Evolutionary conservation across 2,113 vertebrate genomes (phyloP), one percentile per base, ranked within the genome.

Genomic region (Loxodonta africana): DNA sequence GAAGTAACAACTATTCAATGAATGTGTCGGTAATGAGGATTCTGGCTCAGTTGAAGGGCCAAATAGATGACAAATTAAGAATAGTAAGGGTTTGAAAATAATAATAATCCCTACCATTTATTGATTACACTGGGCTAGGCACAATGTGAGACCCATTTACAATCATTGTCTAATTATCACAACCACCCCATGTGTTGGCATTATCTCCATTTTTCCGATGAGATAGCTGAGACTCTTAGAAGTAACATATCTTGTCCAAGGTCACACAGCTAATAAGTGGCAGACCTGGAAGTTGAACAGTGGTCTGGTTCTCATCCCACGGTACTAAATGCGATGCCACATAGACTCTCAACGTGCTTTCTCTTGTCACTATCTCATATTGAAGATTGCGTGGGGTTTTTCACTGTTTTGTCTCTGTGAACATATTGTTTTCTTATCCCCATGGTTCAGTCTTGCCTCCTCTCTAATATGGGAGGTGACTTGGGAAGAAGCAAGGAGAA

Each of bases 101-200:
- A 67, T 23, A 28, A 8, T 30, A 60, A 12, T 23, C 28, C 48
- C 73, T 77, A 8, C 5, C 5, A 0, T 67, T 53, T 76, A 17
- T 6, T 76, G 48, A 18, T n/a, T 28, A 2, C n/a, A 37, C 0
- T 6, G 73, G 48, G 57, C 28, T n/a, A 33, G 78, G 17, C 65
- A 18, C 20, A 41, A 62, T 8, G 14, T 12, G 15, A 12, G 63
- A 8, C 51, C 53, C 15, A 1, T 57, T 10, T 10, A 25, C 28
- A 2, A 5, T 23, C 73, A 18, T 80, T 2, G 0, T 17, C 8
- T 28, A 4, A 8, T 14, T 17, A 21, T 18, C 1, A 0, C 60
- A 7, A 26, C 6, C 53, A 33, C 20, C n/a, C 18, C 5, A 0
- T 25, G n/a, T 67, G 4, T 46, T 44, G 80, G 17, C 2, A 12